phyloP scores from a whole-genome alignment of 2,113 vertebrate genomes.

The Antechinus flavipes region DNA sequence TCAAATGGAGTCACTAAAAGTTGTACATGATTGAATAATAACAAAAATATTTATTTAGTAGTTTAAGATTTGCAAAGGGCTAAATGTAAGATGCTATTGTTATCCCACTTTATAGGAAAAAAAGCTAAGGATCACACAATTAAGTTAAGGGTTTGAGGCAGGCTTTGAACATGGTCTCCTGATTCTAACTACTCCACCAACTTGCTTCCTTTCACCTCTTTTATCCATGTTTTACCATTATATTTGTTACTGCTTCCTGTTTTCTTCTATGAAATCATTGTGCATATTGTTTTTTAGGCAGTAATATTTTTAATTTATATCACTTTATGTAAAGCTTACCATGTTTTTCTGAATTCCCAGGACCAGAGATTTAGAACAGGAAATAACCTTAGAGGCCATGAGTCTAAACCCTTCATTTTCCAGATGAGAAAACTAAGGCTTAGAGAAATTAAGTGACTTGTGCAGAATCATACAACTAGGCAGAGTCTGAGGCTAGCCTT shows the following conservation, averaged over 20 bases:
- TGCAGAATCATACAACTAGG: background rate
- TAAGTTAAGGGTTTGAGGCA: background rate
- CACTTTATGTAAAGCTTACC: background rate
- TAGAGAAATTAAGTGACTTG: background rate
- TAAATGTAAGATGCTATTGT: background rate
- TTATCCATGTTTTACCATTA: background rate
- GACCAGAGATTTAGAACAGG: background rate
- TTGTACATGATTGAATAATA: too few relatives aligned
- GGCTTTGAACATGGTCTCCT: conserved; percentile 6
- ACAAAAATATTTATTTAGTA: too few relatives aligned
- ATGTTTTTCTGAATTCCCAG: background rate
- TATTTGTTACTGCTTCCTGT: background rate
- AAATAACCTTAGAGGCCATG: too few relatives aligned
- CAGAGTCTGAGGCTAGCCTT: background rate
- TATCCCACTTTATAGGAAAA: background rate
- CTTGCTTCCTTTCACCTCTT: background rate
- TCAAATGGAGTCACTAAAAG: too few relatives aligned
- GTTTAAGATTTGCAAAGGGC: background rate
- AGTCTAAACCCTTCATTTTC: too few relatives aligned
- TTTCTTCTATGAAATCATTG: background rate
- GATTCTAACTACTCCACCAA: background rate
- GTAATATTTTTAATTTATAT: background rate
- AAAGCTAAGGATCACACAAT: background rate
- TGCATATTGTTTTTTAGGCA: background rate
- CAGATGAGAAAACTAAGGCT: background rate